Evolutionary conservation across 1,140 invertebrate species (phyloP), one percentile per base, ranked within the genome.

Genomic region (Tetraneura akinire): DNA sequence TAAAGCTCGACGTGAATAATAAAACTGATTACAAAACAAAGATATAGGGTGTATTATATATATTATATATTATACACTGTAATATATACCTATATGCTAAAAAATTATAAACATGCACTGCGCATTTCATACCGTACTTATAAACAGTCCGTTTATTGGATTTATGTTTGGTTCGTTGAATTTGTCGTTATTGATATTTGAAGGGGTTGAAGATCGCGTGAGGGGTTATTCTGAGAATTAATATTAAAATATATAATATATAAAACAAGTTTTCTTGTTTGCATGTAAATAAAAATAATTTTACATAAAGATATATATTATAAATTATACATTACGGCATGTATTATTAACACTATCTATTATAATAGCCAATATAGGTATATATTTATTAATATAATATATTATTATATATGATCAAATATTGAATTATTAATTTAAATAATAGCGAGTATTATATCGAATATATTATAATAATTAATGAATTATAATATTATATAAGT

Each of bases 81-180:
- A 3, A 29, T 60, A 60, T 29, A 60, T 64, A 29, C 8, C 2
- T 32, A 32, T 32, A 60, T 23, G 18, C 14, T 18, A 29, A 23
- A 6, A 14, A 26, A 60, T n/a, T n/a, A n/a, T n/a, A n/a, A n/a
- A n/a, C n/a, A n/a, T 1, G 57, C 13, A 60, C 26, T 26, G 23
- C 13, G 14, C 55, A 57, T 57, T 23, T 23, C 55, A 57, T 23
- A 32, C 29, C 26, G 29, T 64, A 62, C 18, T n/a, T 64, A 64
- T 32, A 32, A 64, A 37, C 32, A 64, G 62, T 64, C 32, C n/a
- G 62, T 64, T 64, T 21, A 64, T 37, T 64, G 62, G 29, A 64
- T 64, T 37, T 42, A 18, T 64, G 10, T 64, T 21, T 64, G 32
- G 62, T 64, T 64, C 62, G 32, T 64, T 64, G 32, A 64, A 42